These are phyloP conservation scores for Adelges cooleyi DNA, from an alignment of 1,140 invertebrate species.

Conservation along the genomic window DNA sequence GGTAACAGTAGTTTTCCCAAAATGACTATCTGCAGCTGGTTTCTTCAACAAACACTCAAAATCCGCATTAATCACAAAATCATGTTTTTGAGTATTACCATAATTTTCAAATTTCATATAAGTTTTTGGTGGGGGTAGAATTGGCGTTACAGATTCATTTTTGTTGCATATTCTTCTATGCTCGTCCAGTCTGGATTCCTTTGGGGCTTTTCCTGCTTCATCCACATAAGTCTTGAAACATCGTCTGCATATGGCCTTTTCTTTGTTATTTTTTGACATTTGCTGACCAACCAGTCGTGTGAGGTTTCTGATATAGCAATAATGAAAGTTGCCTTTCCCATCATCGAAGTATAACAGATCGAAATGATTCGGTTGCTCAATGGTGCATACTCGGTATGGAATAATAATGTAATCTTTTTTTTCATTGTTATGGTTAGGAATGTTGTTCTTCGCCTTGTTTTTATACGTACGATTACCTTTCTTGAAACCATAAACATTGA, in stretches of 20 bases:
- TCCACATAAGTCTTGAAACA: neutral
- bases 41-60: neutral
- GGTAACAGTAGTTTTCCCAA: no score
- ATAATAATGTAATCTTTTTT: no score
- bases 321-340: neutral
- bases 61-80: no score
- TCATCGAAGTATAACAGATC: neutral
- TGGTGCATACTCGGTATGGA: neutral
- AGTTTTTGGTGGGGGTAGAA: neutral
- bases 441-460: no score
- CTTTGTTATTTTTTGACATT: neutral
- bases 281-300: neutral
- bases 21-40: no score
- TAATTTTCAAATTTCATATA: no score
- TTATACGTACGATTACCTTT: no score
- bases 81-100: no score
- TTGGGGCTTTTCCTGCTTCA: no score
- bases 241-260: neutral
- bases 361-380: neutral
- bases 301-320: constrained; percentile 1
- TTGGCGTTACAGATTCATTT: neutral
- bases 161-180: neutral
- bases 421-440: no score
- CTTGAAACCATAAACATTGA: neutral
- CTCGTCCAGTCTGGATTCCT: neutral